Conservation (phyloP, 2,113 vertebrate species). For the Nannospalax galili region DNA sequence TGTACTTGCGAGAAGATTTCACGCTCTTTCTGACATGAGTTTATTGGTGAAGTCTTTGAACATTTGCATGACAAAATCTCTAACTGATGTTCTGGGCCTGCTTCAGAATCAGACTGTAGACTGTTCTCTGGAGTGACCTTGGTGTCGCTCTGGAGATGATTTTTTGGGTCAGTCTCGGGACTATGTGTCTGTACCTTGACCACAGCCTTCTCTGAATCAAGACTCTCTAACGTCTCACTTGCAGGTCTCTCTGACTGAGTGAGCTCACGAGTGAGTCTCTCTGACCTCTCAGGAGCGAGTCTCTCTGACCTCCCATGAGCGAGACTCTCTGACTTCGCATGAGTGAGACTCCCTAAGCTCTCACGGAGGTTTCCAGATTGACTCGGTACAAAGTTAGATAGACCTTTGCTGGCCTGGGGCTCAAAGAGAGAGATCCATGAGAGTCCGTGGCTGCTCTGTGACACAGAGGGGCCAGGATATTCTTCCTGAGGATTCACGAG, state of each 20-base stretch:
- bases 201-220: background rate
- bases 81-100: background rate
- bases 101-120: background rate
- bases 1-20: background rate
- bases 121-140: background rate
- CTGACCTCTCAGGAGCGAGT: background rate
- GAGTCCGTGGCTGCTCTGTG: accelerated
- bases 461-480: background rate
- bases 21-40: background rate
- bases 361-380: background rate
- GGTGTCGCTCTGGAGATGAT: background rate
- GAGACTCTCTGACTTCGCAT: too few species aligned
- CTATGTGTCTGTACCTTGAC: background rate
- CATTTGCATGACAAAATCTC: background rate
- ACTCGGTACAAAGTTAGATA: background rate
- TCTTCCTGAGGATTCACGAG: background rate
- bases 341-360: too few species aligned
- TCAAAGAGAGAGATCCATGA: background rate
- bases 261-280: too few species aligned
- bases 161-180: background rate
- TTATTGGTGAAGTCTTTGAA: background rate
- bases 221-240: too few species aligned
- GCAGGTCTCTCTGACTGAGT: too few species aligned
- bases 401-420: background rate
- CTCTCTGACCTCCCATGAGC: too few species aligned